A percentile compares a stretch with the other conserved stretches of the same genome.
Evolutionary conservation across 2,797 vertebrate genomes (phyloP).

Genomic region (Pseudocheirus occidentalis): DNA sequence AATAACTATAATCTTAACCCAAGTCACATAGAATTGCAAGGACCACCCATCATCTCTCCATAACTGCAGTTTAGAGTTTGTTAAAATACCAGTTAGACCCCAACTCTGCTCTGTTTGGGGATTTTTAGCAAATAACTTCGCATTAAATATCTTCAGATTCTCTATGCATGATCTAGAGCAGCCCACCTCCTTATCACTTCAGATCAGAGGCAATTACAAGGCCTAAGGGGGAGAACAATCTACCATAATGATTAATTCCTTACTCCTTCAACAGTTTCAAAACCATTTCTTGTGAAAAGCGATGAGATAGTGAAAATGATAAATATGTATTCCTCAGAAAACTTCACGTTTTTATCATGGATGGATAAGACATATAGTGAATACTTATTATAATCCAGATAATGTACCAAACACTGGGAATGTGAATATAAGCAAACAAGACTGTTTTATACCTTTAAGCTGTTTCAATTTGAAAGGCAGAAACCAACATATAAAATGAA

Average conservation of each 20-base stretch:
- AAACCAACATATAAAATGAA: background rate
- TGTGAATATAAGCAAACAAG: background rate
- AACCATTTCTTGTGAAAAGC: background rate
- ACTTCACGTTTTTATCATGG: background rate
- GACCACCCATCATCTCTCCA: background rate
- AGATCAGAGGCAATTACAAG: background rate
- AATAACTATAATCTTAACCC: background rate
- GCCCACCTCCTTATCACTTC: background rate
- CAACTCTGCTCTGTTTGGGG: background rate
- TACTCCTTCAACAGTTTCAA: background rate
- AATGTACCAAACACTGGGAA: background rate
- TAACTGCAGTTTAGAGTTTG: slow-evolving; percentile 18
- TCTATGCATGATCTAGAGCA: background rate
- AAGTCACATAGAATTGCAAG: slow-evolving; percentile 33
- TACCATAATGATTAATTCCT: background rate
- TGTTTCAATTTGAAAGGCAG: background rate
- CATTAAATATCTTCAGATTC: background rate
- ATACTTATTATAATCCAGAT: background rate
- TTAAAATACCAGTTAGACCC: background rate
- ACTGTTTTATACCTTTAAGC: background rate
- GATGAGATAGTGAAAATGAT: background rate
- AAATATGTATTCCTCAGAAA: background rate
- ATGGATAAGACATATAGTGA: background rate
- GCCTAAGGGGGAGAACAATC: background rate
- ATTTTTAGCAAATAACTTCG: background rate